A percentile compares a stretch with the other conserved stretches of the same genome.
These are phyloP conservation scores for Baryphthengus martii DNA, from an alignment of 2,113 vertebrate species.

Conservation along the genomic window DNA sequence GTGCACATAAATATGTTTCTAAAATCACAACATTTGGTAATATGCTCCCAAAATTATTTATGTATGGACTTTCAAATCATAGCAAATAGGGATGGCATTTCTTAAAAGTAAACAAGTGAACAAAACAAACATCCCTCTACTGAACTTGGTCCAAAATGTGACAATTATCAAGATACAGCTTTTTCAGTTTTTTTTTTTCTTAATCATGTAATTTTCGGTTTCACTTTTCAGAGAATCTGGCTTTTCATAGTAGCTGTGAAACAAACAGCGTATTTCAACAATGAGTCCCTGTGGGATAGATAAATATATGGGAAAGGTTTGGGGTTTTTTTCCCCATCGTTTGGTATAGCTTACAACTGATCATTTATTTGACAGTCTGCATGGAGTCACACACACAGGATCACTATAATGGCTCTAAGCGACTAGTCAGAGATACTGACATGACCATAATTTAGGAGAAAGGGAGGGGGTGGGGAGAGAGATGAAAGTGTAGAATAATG, in stretches of 20 bases:
- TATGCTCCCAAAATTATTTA: neutral
- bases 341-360: neutral
- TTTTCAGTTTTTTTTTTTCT: neutral
- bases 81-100: neutral
- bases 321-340: neutral
- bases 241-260: neutral
- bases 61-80: neutral
- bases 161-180: neutral
- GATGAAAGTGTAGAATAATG: neutral
- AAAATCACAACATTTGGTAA: neutral
- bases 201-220: neutral
- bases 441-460: neutral
- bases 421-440: neutral
- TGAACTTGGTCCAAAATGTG: neutral
- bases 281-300: neutral
- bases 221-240: neutral
- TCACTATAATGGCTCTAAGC: neutral
- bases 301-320: neutral
- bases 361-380: neutral
- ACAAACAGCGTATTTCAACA: neutral
- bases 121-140: neutral
- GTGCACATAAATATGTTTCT: neutral
- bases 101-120: neutral
- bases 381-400: neutral
- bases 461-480: fast-evolving